These are phyloP conservation scores for Xylocopa sonorina DNA, from an alignment of 1,140 invertebrate species.

Conservation along the genomic window DNA sequence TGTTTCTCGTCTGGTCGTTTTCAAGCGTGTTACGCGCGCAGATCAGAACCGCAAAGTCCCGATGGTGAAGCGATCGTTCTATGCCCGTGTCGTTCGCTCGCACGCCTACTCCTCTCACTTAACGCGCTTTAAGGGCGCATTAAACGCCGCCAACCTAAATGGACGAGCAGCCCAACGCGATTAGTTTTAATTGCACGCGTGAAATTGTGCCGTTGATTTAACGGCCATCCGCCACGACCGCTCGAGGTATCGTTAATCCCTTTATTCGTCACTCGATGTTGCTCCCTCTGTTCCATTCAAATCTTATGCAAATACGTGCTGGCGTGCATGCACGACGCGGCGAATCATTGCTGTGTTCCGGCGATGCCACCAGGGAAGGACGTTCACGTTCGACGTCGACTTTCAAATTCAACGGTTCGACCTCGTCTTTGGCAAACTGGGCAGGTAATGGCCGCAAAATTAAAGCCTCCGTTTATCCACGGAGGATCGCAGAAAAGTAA, in stretches of 20 bases:
- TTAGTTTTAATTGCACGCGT: slow-evolving; percentile 23
- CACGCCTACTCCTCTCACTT: not conserved
- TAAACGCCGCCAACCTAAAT: slow-evolving; percentile 3
- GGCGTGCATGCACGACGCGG: not conserved
- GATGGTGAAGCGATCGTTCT: too few relatives aligned
- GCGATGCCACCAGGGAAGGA: not conserved
- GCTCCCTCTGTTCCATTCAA: slow-evolving; percentile 29
- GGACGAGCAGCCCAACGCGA: not conserved
- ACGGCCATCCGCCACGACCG: not conserved
- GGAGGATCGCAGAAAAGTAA: too few relatives aligned
- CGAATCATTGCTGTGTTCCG: not conserved
- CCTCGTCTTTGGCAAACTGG: not conserved
- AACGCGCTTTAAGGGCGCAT: not conserved
- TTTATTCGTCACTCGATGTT: not conserved
- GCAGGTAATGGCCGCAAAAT: not conserved
- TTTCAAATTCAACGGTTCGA: not conserved
- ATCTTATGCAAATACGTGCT: slow-evolving; percentile 39
- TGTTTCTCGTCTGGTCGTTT: too few relatives aligned
- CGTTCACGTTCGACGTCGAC: not conserved
- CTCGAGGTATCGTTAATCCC: not conserved
- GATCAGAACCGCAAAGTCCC: too few relatives aligned
- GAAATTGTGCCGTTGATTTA: slow-evolving; percentile 1
- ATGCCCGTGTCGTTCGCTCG: not conserved
- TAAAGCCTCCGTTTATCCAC: too few relatives aligned
- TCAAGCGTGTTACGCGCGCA: too few relatives aligned